Percentiles rank a stretch among this genome's conserved stretches.
Conservation (phyloP, 2,113 vertebrate species). For the Alosa alosa region DNA sequence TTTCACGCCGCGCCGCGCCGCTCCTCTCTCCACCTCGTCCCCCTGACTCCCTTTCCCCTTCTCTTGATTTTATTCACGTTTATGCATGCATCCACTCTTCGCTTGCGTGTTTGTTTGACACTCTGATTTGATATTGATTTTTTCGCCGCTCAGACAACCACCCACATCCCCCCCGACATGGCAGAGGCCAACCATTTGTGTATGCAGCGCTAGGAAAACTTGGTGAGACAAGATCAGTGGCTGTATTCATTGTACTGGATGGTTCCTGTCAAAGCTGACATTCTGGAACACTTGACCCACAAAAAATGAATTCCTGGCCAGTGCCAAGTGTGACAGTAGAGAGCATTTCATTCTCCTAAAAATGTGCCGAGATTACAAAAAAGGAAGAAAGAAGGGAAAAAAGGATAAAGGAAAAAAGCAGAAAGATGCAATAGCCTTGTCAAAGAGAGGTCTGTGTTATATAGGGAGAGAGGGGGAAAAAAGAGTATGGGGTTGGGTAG, state of each 20-base stretch:
- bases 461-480: slow-evolving; percentile 22
- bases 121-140: slow-evolving; percentile 72
- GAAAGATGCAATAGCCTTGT: slow-evolving; percentile 66
- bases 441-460: slow-evolving; percentile 50
- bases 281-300: slow-evolving; percentile 58
- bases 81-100: slow-evolving; percentile 32
- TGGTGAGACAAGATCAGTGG: slow-evolving; percentile 59
- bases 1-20: background rate
- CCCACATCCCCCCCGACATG: slow-evolving; percentile 20
- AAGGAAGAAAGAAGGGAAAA: background rate
- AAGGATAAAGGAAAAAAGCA: slow-evolving; percentile 50
- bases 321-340: slow-evolving; percentile 48
- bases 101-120: slow-evolving; percentile 60
- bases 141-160: slow-evolving; percentile 26
- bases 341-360: slow-evolving; percentile 69
- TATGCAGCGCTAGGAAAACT: slow-evolving; percentile 58
- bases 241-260: slow-evolving; percentile 70
- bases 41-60: background rate
- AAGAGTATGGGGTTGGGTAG: slow-evolving; percentile 7
- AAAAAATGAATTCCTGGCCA: slow-evolving; percentile 58
- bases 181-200: slow-evolving; percentile 56
- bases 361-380: slow-evolving; percentile 64
- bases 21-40: background rate
- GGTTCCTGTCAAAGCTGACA: slow-evolving; percentile 64
- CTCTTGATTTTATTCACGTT: slow-evolving; percentile 27